A percentile compares a stretch with the other conserved stretches of the same genome.
Conservation (phyloP, 2,888 invertebrate species). For the Mesorhabditis belari region DNA sequence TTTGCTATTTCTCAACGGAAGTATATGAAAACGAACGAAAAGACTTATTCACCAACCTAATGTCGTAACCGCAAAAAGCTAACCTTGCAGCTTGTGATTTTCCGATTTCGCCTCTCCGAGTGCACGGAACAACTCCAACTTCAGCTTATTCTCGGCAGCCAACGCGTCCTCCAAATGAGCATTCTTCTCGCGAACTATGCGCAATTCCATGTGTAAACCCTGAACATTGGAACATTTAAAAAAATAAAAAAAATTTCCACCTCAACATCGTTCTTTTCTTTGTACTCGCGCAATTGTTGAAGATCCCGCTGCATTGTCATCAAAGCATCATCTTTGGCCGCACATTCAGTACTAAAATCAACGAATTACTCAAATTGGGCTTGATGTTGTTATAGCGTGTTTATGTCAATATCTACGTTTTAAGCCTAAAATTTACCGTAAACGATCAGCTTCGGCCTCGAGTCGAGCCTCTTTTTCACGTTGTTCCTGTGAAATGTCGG, state of each 20-base stretch:
- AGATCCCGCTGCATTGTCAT: slow-evolving; percentile 62
- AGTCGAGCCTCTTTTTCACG: slow-evolving; percentile 28
- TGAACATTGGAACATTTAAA: slow-evolving; percentile 8
- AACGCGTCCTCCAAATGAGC: slow-evolving; percentile 83
- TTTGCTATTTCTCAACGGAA: no score
- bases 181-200: slow-evolving; percentile 76
- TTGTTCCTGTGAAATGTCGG: slow-evolving; percentile 25
- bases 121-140: slow-evolving; percentile 84
- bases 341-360: slow-evolving; percentile 16
- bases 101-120: slow-evolving; percentile 24
- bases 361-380: no score
- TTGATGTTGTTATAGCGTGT: no score
- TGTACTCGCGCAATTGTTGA: slow-evolving; percentile 61
- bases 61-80: no score
- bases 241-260: not conserved
- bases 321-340: slow-evolving; percentile 63
- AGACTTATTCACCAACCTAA: slow-evolving; percentile 14
- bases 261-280: slow-evolving; percentile 47
- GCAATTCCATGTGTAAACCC: slow-evolving; percentile 26
- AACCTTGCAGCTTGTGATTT: slow-evolving; percentile 13
- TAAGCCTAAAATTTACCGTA: no score
- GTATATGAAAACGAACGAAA: no score
- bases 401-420: no score
- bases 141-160: slow-evolving; percentile 91
- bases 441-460: slow-evolving; percentile 26